Evolutionary conservation across 2,797 vertebrate species (phyloP), one percentile per base, ranked within the genome.

Genomic region (Trichosurus vulpecula): DNA sequence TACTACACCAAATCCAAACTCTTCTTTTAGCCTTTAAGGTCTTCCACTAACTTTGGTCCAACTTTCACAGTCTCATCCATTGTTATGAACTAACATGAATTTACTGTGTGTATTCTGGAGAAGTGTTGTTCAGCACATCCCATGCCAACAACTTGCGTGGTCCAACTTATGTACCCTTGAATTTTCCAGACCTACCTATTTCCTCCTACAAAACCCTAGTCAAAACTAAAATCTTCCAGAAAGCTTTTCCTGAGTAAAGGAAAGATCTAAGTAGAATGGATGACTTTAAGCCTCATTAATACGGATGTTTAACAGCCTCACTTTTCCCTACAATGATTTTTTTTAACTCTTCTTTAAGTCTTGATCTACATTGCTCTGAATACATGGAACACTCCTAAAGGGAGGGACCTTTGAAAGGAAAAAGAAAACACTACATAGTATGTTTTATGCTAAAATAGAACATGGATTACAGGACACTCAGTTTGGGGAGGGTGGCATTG

Each of bases 81-180:
- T 74, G n/a, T 81, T 81, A 87, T 11, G 74, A 87, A 14, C 4
- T 87, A 27, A 87, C 41, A 51, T 47, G 74, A 87, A 87, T 81
- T 81, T 47, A 25, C 22, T 81, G 13, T 81, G 12, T 22, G 11
- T 93, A 90, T 51, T 90, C 57, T 91, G 90, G 92, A 95, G 94
- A 93, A 93, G 94, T 95, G 53, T 56, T 54, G 41, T 19, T 66
- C 96, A 81, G 92, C 30, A 95, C 92, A 94, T 4, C 52, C 58
- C 54, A 81, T 53, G 30, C 52, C 52, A 61, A 61, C 90, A 90
- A 91, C 91, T 92, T 30, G 22, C 25, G 1, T 27, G 74, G 9
- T 47, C 74, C 22, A 51, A 25, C 58, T 93, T 93, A 58, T n/a
- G 35, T 54, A 55, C 90, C 57, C 87, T 52, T 1, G 27, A 92